These are phyloP conservation scores for Euzetes globulus DNA, from an alignment of 2,888 invertebrate species.

Conservation along the genomic window DNA sequence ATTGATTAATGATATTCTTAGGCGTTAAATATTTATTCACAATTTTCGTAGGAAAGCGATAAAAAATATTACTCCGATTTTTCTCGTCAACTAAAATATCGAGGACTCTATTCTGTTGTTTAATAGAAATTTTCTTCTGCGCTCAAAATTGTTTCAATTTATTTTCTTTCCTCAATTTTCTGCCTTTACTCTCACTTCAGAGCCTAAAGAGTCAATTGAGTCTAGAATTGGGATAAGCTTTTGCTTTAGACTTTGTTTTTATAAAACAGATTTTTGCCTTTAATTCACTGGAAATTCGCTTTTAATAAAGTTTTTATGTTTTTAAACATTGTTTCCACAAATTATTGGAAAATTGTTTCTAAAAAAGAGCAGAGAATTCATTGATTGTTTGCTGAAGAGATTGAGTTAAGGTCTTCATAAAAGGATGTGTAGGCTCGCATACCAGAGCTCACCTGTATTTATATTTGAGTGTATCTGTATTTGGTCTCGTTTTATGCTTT, in stretches of 20 bases:
- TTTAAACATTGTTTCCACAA: too few species aligned
- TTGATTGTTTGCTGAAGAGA: neutral
- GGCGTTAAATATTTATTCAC: slow-evolving; percentile 14
- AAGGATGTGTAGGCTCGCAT: neutral
- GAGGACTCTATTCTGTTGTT: too few species aligned
- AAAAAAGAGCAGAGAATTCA: neutral
- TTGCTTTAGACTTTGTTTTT: neutral
- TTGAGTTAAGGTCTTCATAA: neutral
- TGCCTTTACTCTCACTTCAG: neutral
- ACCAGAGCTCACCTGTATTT: neutral
- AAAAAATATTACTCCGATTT: neutral
- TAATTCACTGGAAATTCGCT: neutral
- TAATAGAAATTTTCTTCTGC: too few species aligned
- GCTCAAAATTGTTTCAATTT: too few species aligned
- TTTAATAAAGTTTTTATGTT: neutral
- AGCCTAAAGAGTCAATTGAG: neutral
- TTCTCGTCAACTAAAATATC: neutral
- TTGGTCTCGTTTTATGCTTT: neutral
- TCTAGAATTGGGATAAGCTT: neutral
- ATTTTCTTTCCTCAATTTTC: too few species aligned
- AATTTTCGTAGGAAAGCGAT: neutral
- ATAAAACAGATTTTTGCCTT: neutral
- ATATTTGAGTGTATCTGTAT: neutral
- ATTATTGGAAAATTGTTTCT: too few species aligned
- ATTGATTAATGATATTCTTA: slow-evolving; percentile 9